These are phyloP conservation scores for Ptychobarbus kaznakovi DNA, from an alignment of 2,797 vertebrate genomes.

Conservation along the genomic window DNA sequence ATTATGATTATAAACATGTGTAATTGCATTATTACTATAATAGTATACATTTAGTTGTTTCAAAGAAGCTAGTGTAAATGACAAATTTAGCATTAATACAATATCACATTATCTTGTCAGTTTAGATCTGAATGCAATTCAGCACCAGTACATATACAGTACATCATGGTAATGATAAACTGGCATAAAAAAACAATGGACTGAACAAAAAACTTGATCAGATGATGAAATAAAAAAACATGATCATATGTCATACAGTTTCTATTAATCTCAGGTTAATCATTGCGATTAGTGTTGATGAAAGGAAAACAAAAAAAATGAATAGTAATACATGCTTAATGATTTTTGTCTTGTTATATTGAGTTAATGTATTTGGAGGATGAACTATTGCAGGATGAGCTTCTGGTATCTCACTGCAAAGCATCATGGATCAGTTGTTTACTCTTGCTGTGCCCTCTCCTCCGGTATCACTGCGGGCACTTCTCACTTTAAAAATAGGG, in stretches of 20 bases:
- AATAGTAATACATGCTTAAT: neutral
- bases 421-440: slow-evolving; percentile 79
- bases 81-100: neutral
- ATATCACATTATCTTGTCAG: neutral
- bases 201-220: neutral
- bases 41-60: no score
- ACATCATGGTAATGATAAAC: neutral
- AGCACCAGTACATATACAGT: neutral
- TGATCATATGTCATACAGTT: neutral
- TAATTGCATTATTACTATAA: neutral
- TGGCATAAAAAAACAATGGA: neutral
- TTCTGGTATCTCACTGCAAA: slow-evolving; percentile 61
- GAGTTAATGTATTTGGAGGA: neutral
- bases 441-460: slow-evolving; percentile 74
- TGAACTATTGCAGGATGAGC: neutral
- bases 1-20: neutral
- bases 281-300: neutral
- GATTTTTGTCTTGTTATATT: neutral
- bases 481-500: slow-evolving; percentile 79
- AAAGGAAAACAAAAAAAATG: neutral
- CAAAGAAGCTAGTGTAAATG: no score
- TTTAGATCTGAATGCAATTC: neutral
- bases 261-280: neutral
- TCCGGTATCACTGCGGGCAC: slow-evolving; percentile 68
- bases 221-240: neutral